These are phyloP conservation scores for Irena cyanogastra DNA, from an alignment of 2,113 vertebrate genomes.

Conservation along the genomic window DNA sequence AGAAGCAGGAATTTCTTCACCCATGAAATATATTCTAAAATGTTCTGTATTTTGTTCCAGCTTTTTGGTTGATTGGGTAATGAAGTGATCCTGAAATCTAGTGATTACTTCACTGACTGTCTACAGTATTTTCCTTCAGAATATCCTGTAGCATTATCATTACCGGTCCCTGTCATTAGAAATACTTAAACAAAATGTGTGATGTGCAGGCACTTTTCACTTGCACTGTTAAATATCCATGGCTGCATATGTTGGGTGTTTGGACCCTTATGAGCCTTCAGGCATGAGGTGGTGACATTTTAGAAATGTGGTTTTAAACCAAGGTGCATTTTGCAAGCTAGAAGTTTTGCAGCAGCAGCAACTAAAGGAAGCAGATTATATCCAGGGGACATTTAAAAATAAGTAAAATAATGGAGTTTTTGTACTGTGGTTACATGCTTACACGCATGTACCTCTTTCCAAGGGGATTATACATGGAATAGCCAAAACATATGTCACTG, in stretches of 20 bases:
- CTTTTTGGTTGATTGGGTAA: conserved; percentile 29
- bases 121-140: conserved; percentile 24
- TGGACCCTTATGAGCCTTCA: not conserved
- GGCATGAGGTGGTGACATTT: not conserved
- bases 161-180: not conserved
- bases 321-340: not conserved
- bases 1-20: conserved; percentile 52
- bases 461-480: not conserved
- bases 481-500: not conserved
- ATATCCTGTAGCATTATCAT: not conserved
- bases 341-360: not conserved
- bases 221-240: not conserved
- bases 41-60: conserved; percentile 36
- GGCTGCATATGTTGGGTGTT: not conserved
- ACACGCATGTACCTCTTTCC: not conserved
- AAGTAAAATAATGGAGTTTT: not conserved
- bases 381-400: not conserved
- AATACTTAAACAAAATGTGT: not conserved
- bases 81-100: conserved; percentile 39
- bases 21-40: conserved; percentile 35
- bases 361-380: not conserved
- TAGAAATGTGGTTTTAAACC: not conserved
- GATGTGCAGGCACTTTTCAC: not conserved
- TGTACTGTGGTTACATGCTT: not conserved
- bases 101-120: conserved; percentile 20